These are phyloP conservation scores for Percina caprodes DNA, from an alignment of 2,113 vertebrate species.

Conservation along the genomic window DNA sequence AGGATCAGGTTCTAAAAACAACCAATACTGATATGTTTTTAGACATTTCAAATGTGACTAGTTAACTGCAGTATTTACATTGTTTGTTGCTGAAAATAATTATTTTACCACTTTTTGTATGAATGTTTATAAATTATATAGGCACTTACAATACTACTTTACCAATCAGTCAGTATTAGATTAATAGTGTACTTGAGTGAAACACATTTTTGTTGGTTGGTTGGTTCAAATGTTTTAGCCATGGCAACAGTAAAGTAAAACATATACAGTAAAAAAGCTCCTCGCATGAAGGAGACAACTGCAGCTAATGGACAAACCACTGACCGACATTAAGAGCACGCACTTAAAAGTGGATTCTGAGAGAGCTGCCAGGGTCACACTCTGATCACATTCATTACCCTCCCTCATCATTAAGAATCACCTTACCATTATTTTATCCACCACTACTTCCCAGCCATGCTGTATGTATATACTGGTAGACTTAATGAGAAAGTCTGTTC, in stretches of 20 bases:
- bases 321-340: conserved; percentile 43
- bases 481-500: conserved; percentile 69
- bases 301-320: conserved; percentile 37
- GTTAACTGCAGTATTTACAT: neutral
- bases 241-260: conserved; percentile 3
- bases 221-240: conserved; percentile 6
- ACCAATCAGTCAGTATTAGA: neutral
- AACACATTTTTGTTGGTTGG: neutral
- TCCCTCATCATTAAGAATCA: conserved; percentile 69
- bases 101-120: neutral
- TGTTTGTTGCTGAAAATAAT: neutral
- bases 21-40: neutral
- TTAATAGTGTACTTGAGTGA: neutral
- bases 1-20: neutral
- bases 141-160: neutral
- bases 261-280: neutral
- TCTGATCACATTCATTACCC: conserved; percentile 73
- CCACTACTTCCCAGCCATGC: conserved; percentile 61
- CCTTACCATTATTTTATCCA: conserved; percentile 65
- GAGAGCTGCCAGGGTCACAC: conserved; percentile 67
- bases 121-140: neutral
- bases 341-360: conserved; percentile 63
- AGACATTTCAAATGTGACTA: neutral
- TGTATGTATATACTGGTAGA: conserved; percentile 59
- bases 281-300: conserved; percentile 21